Evolutionary conservation across 2,888 invertebrate species (phyloP), one percentile per base, ranked within the genome.

Genomic region (Sminthurides aquaticus): DNA sequence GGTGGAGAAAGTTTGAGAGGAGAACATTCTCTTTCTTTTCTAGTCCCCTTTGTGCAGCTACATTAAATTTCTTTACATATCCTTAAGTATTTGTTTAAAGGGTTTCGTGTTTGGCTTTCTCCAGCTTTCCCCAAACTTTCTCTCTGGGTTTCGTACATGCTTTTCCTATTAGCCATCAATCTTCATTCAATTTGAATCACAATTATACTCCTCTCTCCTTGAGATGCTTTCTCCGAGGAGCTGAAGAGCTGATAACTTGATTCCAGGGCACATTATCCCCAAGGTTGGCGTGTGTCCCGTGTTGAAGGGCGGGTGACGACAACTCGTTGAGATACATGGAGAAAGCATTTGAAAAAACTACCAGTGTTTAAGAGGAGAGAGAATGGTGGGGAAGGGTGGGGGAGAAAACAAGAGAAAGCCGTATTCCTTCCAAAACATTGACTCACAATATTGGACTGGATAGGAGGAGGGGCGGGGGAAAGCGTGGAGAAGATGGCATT

Each of bases 401-500:
- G n/a, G n/a, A 34, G 43, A 34, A 34, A 34, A 34, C 43, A 34
- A 34, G 15, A 20, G 49, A 20, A 60, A 49, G 25, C 56, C 55
- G 48, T 27, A 62, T 72, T 72, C 69, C 72, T 72, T 74, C 72
- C 72, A 67, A 72, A 68, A 70, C 74, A 72, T 71, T 74, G 74
- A 72, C 71, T 74, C 70, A 67, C 71, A 74, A 71, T 69, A 71
- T 71, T 69, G 62, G 68, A 69, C 68, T 34, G 43, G 43, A 34
- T 34, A 15, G 5, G 43, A 34, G 15, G 43, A 15, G 15, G 43
- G 15, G 43, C 43, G 43, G 43, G 5, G 15, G 15, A 34, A 71
- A 72, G 71, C 71, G 70, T 71, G 67, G 70, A 73, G 70, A 74
- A 74, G 70, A 72, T 70, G 68, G 70, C 67, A 71, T 72, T 72